Evolutionary conservation across 2,797 vertebrate species (phyloP).

Genomic region (Anguilla megastoma): DNA sequence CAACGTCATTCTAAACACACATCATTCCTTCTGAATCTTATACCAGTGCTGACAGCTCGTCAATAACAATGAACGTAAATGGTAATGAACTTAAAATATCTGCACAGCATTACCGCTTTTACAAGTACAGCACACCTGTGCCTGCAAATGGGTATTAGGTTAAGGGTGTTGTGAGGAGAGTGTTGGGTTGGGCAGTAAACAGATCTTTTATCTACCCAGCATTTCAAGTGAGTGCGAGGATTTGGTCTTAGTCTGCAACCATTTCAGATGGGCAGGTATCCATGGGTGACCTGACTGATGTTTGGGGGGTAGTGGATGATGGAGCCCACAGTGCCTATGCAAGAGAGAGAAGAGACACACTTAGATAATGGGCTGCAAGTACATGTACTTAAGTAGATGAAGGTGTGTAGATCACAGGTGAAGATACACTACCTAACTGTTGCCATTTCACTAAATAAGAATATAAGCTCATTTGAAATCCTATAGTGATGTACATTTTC

Average conservation of each 20-base stretch:
- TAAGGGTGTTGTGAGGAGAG: neutral
- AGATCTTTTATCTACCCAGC: neutral
- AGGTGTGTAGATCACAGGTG: neutral
- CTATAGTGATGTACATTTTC: neutral
- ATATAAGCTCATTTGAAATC: neutral
- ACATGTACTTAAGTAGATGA: neutral
- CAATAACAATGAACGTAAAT: neutral
- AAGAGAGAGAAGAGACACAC: neutral
- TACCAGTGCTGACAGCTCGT: neutral
- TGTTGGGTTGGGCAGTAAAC: neutral
- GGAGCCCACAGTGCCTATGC: neutral
- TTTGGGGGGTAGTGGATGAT: constrained; percentile 15
- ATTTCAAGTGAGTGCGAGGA: neutral
- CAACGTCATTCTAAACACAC: neutral
- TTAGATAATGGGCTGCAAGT: neutral
- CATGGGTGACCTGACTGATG: constrained; percentile 1
- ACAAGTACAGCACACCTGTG: neutral
- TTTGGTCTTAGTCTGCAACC: neutral
- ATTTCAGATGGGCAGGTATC: constrained; percentile 5
- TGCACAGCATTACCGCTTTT: neutral
- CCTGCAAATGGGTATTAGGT: neutral
- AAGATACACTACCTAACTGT: neutral
- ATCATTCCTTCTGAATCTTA: neutral
- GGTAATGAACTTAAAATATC: neutral
- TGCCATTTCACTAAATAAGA: neutral